Conservation (phyloP, 2,797 vertebrate species). For the Corythornis leucogaster region DNA sequence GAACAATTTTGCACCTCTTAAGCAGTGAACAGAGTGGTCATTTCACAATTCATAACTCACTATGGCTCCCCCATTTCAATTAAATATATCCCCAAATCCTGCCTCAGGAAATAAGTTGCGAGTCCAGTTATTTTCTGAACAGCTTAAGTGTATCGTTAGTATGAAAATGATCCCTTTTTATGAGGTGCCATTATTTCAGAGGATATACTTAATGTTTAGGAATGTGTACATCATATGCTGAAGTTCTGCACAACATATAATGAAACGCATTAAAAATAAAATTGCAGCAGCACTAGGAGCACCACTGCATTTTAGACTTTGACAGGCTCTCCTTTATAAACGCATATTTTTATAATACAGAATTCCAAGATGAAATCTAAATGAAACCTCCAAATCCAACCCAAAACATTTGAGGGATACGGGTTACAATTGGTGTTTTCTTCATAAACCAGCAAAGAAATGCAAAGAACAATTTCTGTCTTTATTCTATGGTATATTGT, state of each 20-base stretch:
- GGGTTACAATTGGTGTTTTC: not conserved
- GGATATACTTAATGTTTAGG: slow-evolving; percentile 47
- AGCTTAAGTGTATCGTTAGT: slow-evolving; percentile 54
- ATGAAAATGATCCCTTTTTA: slow-evolving; percentile 60
- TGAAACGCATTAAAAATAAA: slow-evolving; percentile 38
- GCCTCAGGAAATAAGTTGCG: slow-evolving; percentile 36
- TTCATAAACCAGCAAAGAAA: not conserved
- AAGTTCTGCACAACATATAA: slow-evolving; percentile 47
- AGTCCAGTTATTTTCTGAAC: slow-evolving; percentile 45
- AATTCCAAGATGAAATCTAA: not conserved
- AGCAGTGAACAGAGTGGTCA: not conserved
- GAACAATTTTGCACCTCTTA: slow-evolving; percentile 54
- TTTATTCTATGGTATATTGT: not conserved
- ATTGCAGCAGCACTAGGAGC: not conserved
- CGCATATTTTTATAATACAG: not conserved
- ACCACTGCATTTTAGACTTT: not conserved
- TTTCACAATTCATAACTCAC: slow-evolving; percentile 55
- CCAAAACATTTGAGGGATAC: not conserved
- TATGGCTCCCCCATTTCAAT: slow-evolving; percentile 21
- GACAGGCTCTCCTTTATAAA: slow-evolving; percentile 19
- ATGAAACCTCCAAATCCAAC: not conserved
- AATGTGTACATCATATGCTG: slow-evolving; percentile 32
- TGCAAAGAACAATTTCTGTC: not conserved
- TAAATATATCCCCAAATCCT: slow-evolving; percentile 60
- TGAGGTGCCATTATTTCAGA: slow-evolving; percentile 50